Evolutionary conservation across 2,797 vertebrate species (phyloP).

Genomic region (Hylomyscus alleni): DNA sequence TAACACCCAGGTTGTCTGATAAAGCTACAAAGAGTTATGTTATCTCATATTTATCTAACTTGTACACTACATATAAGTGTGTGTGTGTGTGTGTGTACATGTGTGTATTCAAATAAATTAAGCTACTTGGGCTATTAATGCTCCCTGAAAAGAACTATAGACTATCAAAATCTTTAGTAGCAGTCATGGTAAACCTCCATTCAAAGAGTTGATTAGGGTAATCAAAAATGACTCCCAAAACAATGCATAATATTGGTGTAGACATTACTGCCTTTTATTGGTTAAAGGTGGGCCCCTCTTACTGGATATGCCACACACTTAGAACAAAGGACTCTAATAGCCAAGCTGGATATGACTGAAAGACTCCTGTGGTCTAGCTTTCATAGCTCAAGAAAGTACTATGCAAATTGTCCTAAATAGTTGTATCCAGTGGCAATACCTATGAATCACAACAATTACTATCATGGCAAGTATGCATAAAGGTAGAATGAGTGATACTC

Average conservation of each 20-base stretch:
- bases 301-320: not conserved
- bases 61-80: not conserved
- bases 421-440: not conserved
- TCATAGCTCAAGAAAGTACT: not conserved
- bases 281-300: not conserved
- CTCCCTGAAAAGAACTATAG: not conserved
- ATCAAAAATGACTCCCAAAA: not conserved
- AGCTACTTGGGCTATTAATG: not conserved
- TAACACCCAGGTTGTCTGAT: not conserved
- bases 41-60: not conserved
- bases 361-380: not conserved
- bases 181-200: not conserved
- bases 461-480: not conserved
- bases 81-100: not conserved
- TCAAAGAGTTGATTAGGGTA: not conserved
- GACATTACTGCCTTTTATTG: not conserved
- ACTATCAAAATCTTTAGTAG: not conserved
- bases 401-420: not conserved
- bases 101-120: not conserved
- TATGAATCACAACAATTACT: not conserved
- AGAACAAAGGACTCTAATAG: not conserved
- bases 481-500: not conserved
- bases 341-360: not conserved
- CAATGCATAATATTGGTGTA: not conserved
- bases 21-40: not conserved